Evolutionary conservation across 2,888 invertebrate species (phyloP).

Genomic region (Ectemnius continuus): DNA sequence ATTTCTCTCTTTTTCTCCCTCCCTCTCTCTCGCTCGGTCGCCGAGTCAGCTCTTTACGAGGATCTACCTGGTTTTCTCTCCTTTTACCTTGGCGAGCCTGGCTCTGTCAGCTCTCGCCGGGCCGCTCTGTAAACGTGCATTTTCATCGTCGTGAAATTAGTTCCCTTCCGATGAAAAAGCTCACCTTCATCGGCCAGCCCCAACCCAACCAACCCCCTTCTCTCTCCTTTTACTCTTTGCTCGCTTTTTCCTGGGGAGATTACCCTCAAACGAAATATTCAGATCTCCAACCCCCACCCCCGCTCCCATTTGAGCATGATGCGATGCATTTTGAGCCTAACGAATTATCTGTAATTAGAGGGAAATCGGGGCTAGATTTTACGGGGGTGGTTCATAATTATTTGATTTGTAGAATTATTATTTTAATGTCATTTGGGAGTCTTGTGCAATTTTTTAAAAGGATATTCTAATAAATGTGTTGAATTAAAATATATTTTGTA

Average conservation of each 20-base stretch:
- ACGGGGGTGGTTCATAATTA: too few relatives aligned
- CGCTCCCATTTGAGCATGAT: constrained; percentile 5
- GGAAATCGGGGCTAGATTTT: constrained; percentile 1
- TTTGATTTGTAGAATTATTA: too few relatives aligned
- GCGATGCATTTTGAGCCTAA: constrained; percentile 33
- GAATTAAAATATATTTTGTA: too few relatives aligned
- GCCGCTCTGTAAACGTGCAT: constrained; percentile 60
- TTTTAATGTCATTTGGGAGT: too few relatives aligned
- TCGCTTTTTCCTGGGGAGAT: constrained; percentile 30
- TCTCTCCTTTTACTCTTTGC: constrained; percentile 10
- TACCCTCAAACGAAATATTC: constrained; percentile 53
- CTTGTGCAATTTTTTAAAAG: too few relatives aligned
- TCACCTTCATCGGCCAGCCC: constrained; percentile 53
- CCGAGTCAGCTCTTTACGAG: constrained; percentile 14
- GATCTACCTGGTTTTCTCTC: constrained; percentile 14
- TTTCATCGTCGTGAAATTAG: constrained; percentile 62
- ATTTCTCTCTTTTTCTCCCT: background rate
- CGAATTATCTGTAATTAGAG: constrained; percentile 48
- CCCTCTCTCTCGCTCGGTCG: constrained; percentile 4
- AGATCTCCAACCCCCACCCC: constrained; percentile 18
- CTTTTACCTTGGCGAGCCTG: background rate
- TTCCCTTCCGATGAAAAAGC: constrained; percentile 61
- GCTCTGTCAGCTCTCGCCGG: constrained; percentile 24
- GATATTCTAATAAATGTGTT: too few relatives aligned
- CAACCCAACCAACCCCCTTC: constrained; percentile 16